Evolutionary conservation across 2,797 vertebrate genomes (phyloP).

Genomic region (Falco novaeseelandiae): DNA sequence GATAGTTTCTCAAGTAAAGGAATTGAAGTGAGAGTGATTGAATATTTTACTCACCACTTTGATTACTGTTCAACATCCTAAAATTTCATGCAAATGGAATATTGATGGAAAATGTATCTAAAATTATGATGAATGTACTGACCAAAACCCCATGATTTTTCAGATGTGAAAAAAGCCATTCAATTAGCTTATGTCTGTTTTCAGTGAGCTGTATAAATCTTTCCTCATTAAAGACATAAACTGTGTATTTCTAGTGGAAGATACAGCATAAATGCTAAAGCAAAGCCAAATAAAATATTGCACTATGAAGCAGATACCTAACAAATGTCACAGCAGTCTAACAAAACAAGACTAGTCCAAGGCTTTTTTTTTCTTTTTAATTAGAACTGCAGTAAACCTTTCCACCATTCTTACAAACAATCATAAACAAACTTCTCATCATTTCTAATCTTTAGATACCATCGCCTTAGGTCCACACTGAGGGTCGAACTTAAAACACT

Average conservation of each 20-base stretch:
- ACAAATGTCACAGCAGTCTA: background rate
- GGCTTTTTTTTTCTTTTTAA: background rate
- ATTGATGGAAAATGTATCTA: background rate
- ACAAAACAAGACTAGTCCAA: background rate
- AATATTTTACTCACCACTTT: background rate
- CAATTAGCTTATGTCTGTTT: background rate
- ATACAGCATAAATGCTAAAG: background rate
- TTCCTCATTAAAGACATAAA: background rate
- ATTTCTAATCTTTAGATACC: background rate
- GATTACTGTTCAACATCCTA: background rate
- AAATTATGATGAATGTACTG: background rate
- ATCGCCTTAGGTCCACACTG: background rate
- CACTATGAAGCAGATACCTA: background rate
- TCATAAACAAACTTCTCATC: conserved; percentile 23
- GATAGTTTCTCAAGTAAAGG: background rate
- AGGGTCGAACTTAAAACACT: background rate
- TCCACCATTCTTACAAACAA: background rate
- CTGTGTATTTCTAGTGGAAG: background rate
- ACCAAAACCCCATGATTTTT: background rate
- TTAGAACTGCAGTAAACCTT: background rate
- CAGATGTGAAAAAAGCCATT: background rate
- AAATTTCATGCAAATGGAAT: background rate
- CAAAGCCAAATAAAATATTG: background rate
- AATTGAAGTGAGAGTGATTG: background rate
- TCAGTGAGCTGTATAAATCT: background rate